Conservation (phyloP, 2,113 vertebrate genomes). For the Megaleporinus macrocephalus region DNA sequence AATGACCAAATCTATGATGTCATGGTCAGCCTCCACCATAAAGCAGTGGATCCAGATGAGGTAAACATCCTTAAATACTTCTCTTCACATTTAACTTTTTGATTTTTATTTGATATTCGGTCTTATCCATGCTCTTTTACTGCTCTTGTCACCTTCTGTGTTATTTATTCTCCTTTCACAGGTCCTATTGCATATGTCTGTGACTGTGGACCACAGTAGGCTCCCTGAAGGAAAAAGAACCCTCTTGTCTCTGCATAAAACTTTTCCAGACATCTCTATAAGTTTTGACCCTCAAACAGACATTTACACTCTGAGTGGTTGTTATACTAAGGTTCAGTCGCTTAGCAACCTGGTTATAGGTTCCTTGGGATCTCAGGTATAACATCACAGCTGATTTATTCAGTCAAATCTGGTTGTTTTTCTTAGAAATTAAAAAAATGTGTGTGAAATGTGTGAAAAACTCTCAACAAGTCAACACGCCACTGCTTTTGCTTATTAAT, state of each 20-base stretch:
- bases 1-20: slow-evolving; percentile 58
- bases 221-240: slow-evolving; percentile 63
- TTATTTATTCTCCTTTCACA: background rate
- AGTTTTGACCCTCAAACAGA: slow-evolving; percentile 51
- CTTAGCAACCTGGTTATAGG: slow-evolving; percentile 64
- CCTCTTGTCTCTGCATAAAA: slow-evolving; percentile 58
- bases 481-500: too few relatives aligned
- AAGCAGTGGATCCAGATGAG: slow-evolving; percentile 63
- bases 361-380: slow-evolving; percentile 45
- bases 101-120: background rate
- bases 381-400: background rate
- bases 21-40: slow-evolving; percentile 46
- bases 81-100: background rate
- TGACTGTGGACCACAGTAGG: slow-evolving; percentile 65
- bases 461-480: too few relatives aligned
- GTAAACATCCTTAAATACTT: slow-evolving; percentile 49
- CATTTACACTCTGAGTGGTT: slow-evolving; percentile 63
- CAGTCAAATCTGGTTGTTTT: too few relatives aligned
- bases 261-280: slow-evolving; percentile 50
- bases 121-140: background rate
- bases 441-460: too few relatives aligned
- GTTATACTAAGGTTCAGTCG: slow-evolving; percentile 65
- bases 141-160: too few relatives aligned
- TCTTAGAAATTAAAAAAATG: too few relatives aligned
- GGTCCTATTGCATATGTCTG: slow-evolving; percentile 22